These are phyloP conservation scores for Stratiomys singularior DNA, from an alignment of 2,888 invertebrate genomes.

Conservation along the genomic window DNA sequence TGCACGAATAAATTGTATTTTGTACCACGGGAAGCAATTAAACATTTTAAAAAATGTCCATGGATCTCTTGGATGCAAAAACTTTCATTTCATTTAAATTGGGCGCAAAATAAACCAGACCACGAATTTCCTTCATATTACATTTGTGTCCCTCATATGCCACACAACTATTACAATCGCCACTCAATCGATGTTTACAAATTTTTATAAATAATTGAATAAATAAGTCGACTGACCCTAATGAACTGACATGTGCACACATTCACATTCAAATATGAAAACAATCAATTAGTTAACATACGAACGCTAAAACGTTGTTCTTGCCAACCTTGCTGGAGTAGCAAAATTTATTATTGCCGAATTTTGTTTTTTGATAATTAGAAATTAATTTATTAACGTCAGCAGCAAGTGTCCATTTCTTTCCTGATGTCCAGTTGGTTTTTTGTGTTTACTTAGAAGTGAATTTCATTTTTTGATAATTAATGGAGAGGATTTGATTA, in stretches of 20 bases:
- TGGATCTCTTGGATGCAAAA: too few relatives aligned
- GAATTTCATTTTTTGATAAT: too few relatives aligned
- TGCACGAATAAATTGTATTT: too few relatives aligned
- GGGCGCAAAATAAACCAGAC: too few relatives aligned
- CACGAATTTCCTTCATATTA: too few relatives aligned
- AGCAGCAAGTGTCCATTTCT: background rate
- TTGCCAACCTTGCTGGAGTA: background rate
- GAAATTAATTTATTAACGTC: background rate
- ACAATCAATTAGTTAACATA: conserved; percentile 13
- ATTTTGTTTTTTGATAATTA: background rate
- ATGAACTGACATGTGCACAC: background rate
- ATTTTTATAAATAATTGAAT: background rate
- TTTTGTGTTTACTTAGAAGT: background rate
- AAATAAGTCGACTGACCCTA: background rate
- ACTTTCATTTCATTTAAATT: too few relatives aligned
- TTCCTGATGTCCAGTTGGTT: background rate
- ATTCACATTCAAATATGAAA: background rate
- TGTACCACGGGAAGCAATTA: too few relatives aligned
- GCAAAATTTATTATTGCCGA: background rate
- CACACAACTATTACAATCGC: too few relatives aligned
- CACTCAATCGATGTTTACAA: background rate
- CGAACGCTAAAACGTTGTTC: background rate
- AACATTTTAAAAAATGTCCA: too few relatives aligned
- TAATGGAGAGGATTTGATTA: too few relatives aligned
- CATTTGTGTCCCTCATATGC: too few relatives aligned